Conservation (phyloP, 2,888 invertebrate species). For the Schizotus pectinicornis region DNA sequence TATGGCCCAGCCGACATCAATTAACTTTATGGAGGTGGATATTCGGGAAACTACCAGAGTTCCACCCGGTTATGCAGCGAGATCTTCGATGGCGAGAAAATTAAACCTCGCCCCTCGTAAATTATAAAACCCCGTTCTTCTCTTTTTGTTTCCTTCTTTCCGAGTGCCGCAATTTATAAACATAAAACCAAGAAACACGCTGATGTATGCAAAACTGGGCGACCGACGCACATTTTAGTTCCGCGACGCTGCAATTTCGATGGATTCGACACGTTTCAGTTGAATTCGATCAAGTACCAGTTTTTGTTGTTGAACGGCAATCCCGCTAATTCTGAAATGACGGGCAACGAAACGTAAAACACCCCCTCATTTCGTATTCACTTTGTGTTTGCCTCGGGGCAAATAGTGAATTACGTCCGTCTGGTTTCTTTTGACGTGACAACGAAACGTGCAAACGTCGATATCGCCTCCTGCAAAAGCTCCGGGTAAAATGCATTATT, state of each 20-base stretch:
- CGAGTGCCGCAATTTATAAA: constrained; percentile 6
- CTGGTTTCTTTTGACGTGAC: constrained; percentile 16
- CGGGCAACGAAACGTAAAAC: constrained; percentile 20
- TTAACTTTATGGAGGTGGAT: constrained; percentile 24
- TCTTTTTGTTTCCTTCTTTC: constrained; percentile 6
- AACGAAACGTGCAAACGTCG: constrained; percentile 1
- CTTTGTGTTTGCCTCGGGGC: constrained; percentile 23
- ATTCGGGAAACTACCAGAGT: constrained; percentile 1
- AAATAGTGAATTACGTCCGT: constrained; percentile 16
- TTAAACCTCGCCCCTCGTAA: constrained; percentile 3
- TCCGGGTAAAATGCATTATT: constrained; percentile 12
- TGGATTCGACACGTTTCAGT: constrained; percentile 14
- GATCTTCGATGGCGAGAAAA: background rate
- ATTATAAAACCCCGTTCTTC: no score
- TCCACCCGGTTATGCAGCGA: no score
- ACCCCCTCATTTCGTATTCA: constrained; percentile 26
- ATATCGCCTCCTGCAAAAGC: background rate
- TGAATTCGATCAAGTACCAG: constrained; percentile 19
- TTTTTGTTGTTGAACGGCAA: constrained; percentile 20
- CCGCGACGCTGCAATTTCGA: constrained; percentile 11
- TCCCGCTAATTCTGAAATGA: constrained; percentile 23
- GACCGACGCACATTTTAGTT: constrained; percentile 10
- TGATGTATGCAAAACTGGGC: constrained; percentile 18
- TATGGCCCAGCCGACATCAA: constrained; percentile 18
- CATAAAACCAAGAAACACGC: constrained; percentile 12